phyloP scores from a whole-genome alignment of 2,113 vertebrate genomes.

The Perognathus longimembris region DNA sequence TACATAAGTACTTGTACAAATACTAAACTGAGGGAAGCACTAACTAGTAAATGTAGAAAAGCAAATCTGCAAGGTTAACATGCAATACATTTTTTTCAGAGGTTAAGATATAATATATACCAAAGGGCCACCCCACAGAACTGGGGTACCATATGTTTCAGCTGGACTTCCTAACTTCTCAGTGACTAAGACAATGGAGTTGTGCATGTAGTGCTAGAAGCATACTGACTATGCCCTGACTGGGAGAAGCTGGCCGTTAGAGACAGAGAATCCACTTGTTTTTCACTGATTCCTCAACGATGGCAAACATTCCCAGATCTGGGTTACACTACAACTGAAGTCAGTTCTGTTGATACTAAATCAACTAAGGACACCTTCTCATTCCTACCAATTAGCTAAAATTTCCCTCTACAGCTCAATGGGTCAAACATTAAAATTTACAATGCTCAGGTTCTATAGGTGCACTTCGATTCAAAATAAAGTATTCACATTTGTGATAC shows the following conservation, averaged over 20 bases:
- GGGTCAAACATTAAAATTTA: constrained; percentile 36
- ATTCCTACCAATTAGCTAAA: constrained; percentile 49
- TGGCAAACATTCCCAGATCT: neutral
- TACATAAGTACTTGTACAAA: constrained; percentile 1
- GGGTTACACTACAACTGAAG: constrained; percentile 55
- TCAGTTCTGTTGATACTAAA: constrained; percentile 55
- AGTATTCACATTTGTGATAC: neutral
- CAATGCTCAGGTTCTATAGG: neutral
- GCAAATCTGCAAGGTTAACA: neutral
- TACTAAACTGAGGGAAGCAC: neutral
- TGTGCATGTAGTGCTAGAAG: neutral
- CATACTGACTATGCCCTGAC: neutral
- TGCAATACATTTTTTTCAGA: neutral
- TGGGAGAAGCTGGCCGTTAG: neutral
- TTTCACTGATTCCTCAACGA: neutral
- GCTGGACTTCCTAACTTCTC: neutral
- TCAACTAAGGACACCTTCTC: constrained; percentile 39
- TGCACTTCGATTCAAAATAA: constrained; percentile 30
- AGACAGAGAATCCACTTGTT: neutral
- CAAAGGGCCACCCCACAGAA: neutral
- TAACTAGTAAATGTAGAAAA: neutral
- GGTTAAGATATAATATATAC: neutral
- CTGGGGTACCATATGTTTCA: neutral
- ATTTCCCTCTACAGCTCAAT: constrained; percentile 40
- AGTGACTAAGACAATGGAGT: neutral